Base-by-base conservation (phyloP, 23 tunicate species). In the Halocynthia aurantium region DNA sequence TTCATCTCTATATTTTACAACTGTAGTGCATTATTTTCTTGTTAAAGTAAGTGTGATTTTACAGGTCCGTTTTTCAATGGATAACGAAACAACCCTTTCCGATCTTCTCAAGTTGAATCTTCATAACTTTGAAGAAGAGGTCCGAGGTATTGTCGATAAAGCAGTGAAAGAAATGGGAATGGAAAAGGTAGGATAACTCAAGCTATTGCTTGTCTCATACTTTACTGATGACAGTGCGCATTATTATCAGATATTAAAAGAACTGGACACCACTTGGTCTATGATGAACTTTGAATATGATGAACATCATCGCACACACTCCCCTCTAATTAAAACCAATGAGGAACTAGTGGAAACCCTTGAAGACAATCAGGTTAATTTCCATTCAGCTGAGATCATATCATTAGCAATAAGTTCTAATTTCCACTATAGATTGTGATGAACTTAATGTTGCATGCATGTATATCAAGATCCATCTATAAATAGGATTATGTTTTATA, bases 161-260 rank as follows among this genome's bases (percentile, higher is more conserved):
- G 88, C 99, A 50, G 95, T 94, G 17, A 94, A 94, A 76, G 99
- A 94, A 78, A 88, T 94, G 99, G 99, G 95, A 63, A 94, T 88
- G 95, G 99, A 94, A 78, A 94, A 94, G 85, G 94, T 88, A 55
- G 22, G 57, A 9, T 78, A 50, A 8, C 2, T 4, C 64, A 58
- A 58, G 4, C 64, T 2, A 13, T 13, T 58, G 64, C 17, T 58
- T n/a, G 21, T 67, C 31, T 5, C 4, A 20, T 67, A 12, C 31
- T 19, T 19, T 11, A 12, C 21, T 12, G 2, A 19, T 67, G 22
- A 67, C 19, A 13, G n/a, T 67, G 4, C 22, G 21, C 72, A 0
- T 12, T 67, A 11, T 13, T 10, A 20, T 22, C 77, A 92, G 98
- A 92, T 90, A 50, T 52, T 92, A 44, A 78, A 86, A 71, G 98